Conservation (phyloP, 2,888 invertebrate genomes). For the Leptothorax acervorum region DNA sequence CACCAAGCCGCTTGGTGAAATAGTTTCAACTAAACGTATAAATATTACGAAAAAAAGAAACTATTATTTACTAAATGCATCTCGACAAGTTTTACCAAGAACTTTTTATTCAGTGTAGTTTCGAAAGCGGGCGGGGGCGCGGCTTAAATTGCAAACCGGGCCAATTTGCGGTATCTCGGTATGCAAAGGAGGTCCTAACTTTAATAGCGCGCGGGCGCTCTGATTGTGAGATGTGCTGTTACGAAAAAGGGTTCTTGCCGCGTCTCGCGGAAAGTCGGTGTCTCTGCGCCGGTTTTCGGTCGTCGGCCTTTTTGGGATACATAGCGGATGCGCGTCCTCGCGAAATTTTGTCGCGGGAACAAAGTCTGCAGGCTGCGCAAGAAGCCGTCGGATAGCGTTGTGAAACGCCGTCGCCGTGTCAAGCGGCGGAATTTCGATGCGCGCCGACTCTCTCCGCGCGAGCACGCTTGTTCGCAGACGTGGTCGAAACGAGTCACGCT, state of each 20-base stretch:
- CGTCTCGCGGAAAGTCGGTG: background rate
- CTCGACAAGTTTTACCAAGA: no score
- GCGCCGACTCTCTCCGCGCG: conserved; percentile 45
- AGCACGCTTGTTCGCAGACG: background rate
- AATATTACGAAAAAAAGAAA: no score
- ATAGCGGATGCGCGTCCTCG: background rate
- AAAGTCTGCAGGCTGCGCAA: conserved; percentile 33
- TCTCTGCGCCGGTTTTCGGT: background rate
- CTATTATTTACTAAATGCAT: no score
- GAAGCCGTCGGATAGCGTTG: conserved; percentile 34
- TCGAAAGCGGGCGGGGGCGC: conserved; percentile 30
- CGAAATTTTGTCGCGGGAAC: conserved; percentile 56
- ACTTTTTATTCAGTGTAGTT: background rate
- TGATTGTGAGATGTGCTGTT: background rate
- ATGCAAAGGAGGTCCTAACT: conserved; percentile 52
- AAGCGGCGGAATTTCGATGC: conserved; percentile 39
- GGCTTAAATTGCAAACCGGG: conserved; percentile 54
- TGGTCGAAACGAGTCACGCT: conserved; percentile 39
- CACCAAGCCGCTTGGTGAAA: no score
- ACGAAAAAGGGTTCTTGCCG: background rate
- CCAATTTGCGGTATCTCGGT: conserved; percentile 52
- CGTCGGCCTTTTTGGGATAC: conserved; percentile 47
- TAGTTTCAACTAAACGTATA: no score
- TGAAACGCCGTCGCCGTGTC: conserved; percentile 33
- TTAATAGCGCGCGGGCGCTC: conserved; percentile 40